Conservation (phyloP, 2,888 invertebrate species). For the Punctoribates punctum region DNA sequence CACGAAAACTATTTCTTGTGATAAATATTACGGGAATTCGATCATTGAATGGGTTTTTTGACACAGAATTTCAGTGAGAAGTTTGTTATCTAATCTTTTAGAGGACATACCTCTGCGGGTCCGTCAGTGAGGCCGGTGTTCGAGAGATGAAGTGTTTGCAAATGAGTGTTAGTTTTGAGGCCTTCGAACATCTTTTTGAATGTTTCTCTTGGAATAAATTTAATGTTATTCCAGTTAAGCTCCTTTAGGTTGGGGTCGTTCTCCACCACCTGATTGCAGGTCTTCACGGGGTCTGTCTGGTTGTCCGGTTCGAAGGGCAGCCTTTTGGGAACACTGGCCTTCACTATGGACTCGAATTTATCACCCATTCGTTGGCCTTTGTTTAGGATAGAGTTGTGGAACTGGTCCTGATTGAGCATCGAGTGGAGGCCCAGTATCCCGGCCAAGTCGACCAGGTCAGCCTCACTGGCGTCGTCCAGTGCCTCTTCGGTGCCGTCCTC, state of each 20-base stretch:
- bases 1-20: too few relatives aligned
- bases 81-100: background rate
- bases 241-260: conserved; percentile 80
- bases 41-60: too few relatives aligned
- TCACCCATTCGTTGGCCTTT: conserved; percentile 59
- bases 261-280: conserved; percentile 74
- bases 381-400: conserved; percentile 90
- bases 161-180: conserved; percentile 79
- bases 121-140: conserved; percentile 91
- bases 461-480: conserved; percentile 79
- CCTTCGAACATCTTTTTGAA: conserved; percentile 83
- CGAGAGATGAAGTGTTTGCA: conserved; percentile 85
- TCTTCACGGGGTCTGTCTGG: conserved; percentile 88
- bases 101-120: conserved; percentile 62
- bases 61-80: too few relatives aligned
- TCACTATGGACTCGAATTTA: conserved; percentile 63
- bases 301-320: conserved; percentile 91
- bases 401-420: conserved; percentile 99
- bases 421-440: conserved; percentile 94
- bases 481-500: conserved; percentile 91
- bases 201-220: conserved; percentile 96
- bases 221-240: conserved; percentile 99
- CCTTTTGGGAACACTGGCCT: conserved; percentile 83
- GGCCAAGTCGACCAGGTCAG: conserved; percentile 97
- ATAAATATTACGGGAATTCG: too few relatives aligned